Evolutionary conservation across 2,888 invertebrate genomes (phyloP), one percentile per base, ranked within the genome.

Genomic region (Trichopria drosophilae): DNA sequence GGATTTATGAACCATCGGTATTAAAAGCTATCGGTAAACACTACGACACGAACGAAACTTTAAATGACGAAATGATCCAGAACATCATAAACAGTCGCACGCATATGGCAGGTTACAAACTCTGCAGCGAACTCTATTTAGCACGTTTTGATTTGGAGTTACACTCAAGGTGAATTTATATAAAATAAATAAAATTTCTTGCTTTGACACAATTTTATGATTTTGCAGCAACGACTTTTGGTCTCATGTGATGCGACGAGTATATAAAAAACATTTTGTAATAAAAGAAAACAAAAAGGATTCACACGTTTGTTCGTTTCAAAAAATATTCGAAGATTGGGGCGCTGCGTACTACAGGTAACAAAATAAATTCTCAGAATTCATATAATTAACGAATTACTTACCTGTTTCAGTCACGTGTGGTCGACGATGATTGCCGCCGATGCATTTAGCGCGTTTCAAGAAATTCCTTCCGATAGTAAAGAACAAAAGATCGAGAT

Each of bases 381-480:
- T n/a, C 24, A 36, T 16, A 24, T 28, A 29, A 4, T 22, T 48
- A n/a, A 40, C 34, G 32, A 10, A 10, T 40, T 24, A 34, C 19
- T 41, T 41, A 40, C 18, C 9, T 19, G n/a, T 35, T 95, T 87
- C 70, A 87, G 90, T 45, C 82, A 85, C 67, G 72, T 91, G 12
- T 95, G 95, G 92, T 87, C 94, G 1, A 82, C 81, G 68, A 86
- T 96, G 83, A 81, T 95, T 39, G 95, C 95, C 0, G 93, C 95
- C 1, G 96, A 97, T 75, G 83, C 89, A 23, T 93, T 87, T 71
- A 86, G 87, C 69, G 89, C 91, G 39, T 95, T 97, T 73, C 81
- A 85, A 53, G 90, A 90, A 72, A 28, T 62, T 19, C 43, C 62
- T 0, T 18, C 32, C 3, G 83, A 78, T 1, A 78, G 79, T 59